Evolutionary conservation across 1,140 invertebrate species (phyloP).

Genomic region (Calliopsis andreniformis): DNA sequence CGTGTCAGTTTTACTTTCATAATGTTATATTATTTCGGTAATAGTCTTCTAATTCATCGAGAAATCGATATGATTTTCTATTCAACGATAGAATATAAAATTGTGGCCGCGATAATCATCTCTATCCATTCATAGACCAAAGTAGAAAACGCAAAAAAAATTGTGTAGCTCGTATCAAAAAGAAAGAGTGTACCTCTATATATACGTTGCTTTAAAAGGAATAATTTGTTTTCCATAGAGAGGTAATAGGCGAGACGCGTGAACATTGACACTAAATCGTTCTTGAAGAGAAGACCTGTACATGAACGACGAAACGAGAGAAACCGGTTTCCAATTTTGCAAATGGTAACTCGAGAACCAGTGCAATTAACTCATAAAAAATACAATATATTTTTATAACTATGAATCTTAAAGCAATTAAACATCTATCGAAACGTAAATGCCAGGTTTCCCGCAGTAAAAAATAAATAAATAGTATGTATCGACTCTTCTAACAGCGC

Average conservation of each 20-base stretch:
- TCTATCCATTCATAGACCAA: background rate
- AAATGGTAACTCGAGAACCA: slow-evolving; percentile 20
- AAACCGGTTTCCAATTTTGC: slow-evolving; percentile 56
- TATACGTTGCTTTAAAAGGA: background rate
- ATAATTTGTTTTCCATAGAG: background rate
- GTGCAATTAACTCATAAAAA: slow-evolving; percentile 26
- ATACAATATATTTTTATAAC: slow-evolving; percentile 27
- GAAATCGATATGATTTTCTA: slow-evolving; percentile 9
- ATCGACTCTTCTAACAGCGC: slow-evolving; percentile 16
- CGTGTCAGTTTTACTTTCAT: slow-evolving; percentile 47
- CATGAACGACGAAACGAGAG: slow-evolving; percentile 39
- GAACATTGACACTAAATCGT: slow-evolving; percentile 14
- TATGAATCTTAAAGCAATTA: slow-evolving; percentile 18
- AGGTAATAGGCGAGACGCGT: slow-evolving; percentile 9
- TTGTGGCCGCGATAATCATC: background rate
- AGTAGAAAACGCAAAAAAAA: background rate
- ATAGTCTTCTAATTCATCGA: background rate
- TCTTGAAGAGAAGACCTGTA: slow-evolving; percentile 29
- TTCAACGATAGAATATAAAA: background rate
- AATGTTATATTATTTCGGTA: slow-evolving; percentile 4
- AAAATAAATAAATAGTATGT: slow-evolving; percentile 12
- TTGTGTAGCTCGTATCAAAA: background rate
- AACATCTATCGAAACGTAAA: too few species aligned
- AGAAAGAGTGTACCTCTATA: too few species aligned
- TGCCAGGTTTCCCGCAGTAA: too few species aligned